Percentiles rank a stretch among this genome's conserved stretches.
Evolutionary conservation across 2,113 vertebrate genomes (phyloP).

Genomic region (Nettapus auritus): DNA sequence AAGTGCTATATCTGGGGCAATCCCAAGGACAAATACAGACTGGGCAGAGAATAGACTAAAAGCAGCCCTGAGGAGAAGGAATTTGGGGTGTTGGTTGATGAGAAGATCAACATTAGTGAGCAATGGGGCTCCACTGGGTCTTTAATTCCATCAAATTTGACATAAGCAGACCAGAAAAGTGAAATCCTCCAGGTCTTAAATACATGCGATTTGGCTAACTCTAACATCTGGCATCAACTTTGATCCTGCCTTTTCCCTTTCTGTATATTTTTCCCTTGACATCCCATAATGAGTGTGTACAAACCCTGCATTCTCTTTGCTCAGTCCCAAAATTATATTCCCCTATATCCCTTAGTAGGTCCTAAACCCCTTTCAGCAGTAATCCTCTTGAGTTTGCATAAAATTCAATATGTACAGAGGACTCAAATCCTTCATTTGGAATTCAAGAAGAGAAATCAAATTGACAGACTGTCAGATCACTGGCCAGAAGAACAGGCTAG

Average conservation of each 20-base stretch:
- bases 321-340: background rate
- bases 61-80: too few species aligned
- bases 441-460: background rate
- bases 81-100: too few species aligned
- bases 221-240: background rate
- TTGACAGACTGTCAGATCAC: background rate
- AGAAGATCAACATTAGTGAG: too few species aligned
- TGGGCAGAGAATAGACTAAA: too few species aligned
- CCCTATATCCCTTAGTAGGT: background rate
- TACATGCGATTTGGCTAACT: background rate
- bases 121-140: background rate
- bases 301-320: background rate
- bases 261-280: background rate
- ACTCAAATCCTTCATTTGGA: background rate
- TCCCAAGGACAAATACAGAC: too few species aligned
- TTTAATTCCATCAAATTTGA: background rate
- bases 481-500: background rate
- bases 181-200: background rate
- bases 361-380: background rate
- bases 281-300: background rate
- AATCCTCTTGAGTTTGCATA: background rate
- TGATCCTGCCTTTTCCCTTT: background rate
- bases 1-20: too few species aligned
- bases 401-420: background rate
- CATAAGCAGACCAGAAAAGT: background rate